Evolutionary conservation across 2,113 vertebrate species (phyloP), one percentile per base, ranked within the genome.

Genomic region (Tupaia chinensis): DNA sequence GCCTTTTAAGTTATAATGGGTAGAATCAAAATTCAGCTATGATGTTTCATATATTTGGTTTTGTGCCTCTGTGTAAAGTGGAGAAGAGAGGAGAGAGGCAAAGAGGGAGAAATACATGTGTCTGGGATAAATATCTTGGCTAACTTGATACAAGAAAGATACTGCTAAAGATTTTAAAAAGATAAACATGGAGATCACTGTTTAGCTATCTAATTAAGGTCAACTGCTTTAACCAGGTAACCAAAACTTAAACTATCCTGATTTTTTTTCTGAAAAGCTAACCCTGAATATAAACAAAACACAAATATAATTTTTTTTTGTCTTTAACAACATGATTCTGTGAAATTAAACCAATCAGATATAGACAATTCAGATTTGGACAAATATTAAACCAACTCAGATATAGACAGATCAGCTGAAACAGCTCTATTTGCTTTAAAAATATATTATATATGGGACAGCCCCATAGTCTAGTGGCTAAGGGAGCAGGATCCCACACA

Each of bases 21-120:
- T 72, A 95, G n/a, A 81, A 61, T 80, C 32, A 70, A 91, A 94
- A 84, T 88, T 76, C 54, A 70, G n/a, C 22, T 29, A 4, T 10
- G 79, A 25, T 90, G 82, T 58, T 80, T 44, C 44, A 44, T 44
- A 44, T 44, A 92, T 54, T 63, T 19, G 53, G 20, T 69, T 87
- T 22, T 82, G 69, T 79, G 29, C 81, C 3, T 84, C 15, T 34
- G 3, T 27, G 3, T 53, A 89, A 10, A 76, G 2, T 72, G 11
- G 5, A 68, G 20, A 69, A 68, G 9, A 91, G 20, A 58, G 17
- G 25, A 78, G 3, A 89, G 14, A 65, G 13, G 6, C 7, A 73
- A n/a, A 22, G 11, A 83, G 17, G 27, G 20, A 78, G 54, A 88
- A 89, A 53, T 63, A 91, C 90, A 9, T 63, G 11, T 44, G 73